Evolutionary conservation across 1,140 invertebrate genomes (phyloP), one percentile per base, ranked within the genome.

Genomic region (Diachasmimorpha longicaudata): DNA sequence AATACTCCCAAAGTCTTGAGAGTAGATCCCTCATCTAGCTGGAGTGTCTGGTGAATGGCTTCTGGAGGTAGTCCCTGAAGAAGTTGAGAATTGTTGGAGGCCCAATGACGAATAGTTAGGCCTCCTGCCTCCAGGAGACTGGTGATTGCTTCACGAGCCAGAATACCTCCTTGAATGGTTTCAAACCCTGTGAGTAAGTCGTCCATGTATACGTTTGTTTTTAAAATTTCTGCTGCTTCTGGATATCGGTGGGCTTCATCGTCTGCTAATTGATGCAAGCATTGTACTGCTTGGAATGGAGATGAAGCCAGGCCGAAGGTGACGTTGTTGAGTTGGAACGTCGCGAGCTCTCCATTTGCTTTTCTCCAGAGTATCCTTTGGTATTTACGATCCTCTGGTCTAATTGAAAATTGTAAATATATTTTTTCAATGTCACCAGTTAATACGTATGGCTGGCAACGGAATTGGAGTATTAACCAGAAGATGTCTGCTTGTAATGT

Each of bases 141-240:
- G 39, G 6, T 13, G 6, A 42, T 13, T 42, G 6, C 6, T 8
- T 42, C 39, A 42, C 39, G 39, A 42, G 13, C 13, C 6, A 42
- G 6, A 13, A 42, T 42, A 13, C 6, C 39, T 42, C 13, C 39
- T 42, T 42, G 6, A 8, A 8, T 6, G 13, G 39, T 42, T 8
- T 42, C 39, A 8, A 13, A 6, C 13, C 39, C 39, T 42, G 39
- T 8, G 6, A 42, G 39, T 42, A 42, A 42, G 13, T 42, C 39
- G 39, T 42, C 39, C 13, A 42, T 13, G 39, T 42, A 42, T 8
- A 42, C 6, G 13, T 86, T 82, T 9, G 73, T 77, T 70, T 42
- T 63, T 39, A 72, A 63, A 6, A 72, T 19, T 39, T 37, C 13
- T 31, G 71, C 48, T 39, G 71, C 71, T 10, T 37, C 4, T 16